Evolutionary conservation across 2,888 invertebrate genomes (phyloP).

Genomic region (Dryococelus australis): DNA sequence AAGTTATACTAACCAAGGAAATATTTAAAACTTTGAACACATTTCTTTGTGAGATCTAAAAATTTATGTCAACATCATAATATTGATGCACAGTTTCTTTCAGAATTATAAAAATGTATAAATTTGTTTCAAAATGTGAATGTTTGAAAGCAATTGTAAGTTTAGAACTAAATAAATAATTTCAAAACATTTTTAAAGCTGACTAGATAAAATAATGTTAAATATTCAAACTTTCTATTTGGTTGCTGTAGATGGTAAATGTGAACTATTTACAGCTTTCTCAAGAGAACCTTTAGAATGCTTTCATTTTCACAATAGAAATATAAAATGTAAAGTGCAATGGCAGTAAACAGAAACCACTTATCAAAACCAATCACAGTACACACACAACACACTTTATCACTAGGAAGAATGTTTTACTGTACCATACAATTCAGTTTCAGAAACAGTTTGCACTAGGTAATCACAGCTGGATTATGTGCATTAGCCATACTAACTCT

Average conservation of each 20-base stretch:
- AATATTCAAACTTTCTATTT: not conserved
- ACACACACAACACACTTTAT: not conserved
- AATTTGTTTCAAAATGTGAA: not conserved
- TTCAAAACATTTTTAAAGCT: not conserved
- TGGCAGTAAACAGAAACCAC: not conserved
- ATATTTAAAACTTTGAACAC: not conserved
- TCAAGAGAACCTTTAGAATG: not conserved
- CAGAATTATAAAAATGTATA: not conserved
- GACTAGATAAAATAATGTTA: not conserved
- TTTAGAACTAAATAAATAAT: not conserved
- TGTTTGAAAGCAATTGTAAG: not conserved
- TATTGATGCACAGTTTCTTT: not conserved
- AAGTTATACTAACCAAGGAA: not conserved
- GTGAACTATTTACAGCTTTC: not conserved
- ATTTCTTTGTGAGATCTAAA: not conserved
- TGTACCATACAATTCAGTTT: not conserved
- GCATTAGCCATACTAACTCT: too few relatives aligned
- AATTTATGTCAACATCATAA: not conserved
- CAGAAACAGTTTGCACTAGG: not conserved
- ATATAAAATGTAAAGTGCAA: not conserved
- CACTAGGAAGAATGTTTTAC: not conserved
- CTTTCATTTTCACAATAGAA: not conserved
- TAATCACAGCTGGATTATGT: constrained; percentile 13
- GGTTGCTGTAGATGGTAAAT: not conserved
- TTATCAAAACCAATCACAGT: not conserved